A percentile compares a stretch with the other conserved stretches of the same genome.
These are phyloP conservation scores for Mesocentrotus franciscanus DNA, from an alignment of 53 echinoderm and acorn worm species.

Conservation along the genomic window DNA sequence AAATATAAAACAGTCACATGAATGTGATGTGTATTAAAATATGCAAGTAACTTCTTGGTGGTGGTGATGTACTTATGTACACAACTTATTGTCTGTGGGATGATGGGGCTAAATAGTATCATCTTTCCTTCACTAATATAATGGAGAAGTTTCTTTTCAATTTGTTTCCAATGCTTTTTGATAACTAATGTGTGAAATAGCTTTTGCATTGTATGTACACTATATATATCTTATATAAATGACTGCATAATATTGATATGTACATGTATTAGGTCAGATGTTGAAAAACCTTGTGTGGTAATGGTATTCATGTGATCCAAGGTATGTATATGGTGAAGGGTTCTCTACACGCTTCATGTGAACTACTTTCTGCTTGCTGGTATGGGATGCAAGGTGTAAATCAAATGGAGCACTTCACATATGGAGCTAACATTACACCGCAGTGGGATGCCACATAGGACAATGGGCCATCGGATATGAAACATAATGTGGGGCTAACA, in stretches of 20 bases:
- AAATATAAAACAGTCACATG: neutral
- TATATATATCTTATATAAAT: neutral
- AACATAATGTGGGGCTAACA: neutral
- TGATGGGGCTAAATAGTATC: neutral
- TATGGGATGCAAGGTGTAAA: neutral
- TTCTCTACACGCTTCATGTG: neutral
- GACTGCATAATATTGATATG: neutral
- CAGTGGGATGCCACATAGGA: slow-evolving; percentile 4
- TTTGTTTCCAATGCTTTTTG: neutral
- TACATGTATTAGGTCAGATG: slow-evolving; percentile 27
- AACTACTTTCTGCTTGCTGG: slow-evolving; percentile 14
- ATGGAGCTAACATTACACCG: neutral
- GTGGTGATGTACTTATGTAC: neutral
- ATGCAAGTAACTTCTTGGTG: neutral
- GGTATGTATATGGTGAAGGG: slow-evolving; percentile 14
- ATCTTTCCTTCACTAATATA: neutral
- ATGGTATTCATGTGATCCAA: neutral
- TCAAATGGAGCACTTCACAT: slow-evolving; percentile 26
- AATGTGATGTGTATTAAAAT: neutral
- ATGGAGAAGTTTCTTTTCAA: neutral
- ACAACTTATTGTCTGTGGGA: neutral
- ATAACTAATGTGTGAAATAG: neutral
- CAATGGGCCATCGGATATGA: neutral
- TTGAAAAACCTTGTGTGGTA: slow-evolving; percentile 14
- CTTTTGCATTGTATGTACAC: neutral